phyloP scores from a whole-genome alignment of 2,888 invertebrate species.

The Rhagophthalmus giganteus region DNA sequence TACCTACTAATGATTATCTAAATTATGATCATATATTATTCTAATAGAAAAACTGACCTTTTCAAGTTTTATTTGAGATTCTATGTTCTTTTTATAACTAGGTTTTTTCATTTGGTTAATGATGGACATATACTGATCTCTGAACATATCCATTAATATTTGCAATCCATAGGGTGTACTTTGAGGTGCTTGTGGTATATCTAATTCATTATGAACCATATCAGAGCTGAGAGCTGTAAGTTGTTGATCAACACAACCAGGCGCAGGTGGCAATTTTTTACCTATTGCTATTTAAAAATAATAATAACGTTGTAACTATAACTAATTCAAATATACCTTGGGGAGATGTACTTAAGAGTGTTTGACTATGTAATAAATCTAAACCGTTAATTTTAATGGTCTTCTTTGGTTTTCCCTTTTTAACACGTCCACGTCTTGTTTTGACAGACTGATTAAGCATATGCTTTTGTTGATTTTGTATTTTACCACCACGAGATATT shows the following conservation, averaged over 20 bases:
- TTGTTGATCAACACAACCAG: conserved; percentile 90
- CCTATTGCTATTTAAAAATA: conserved; percentile 56
- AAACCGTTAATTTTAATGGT: conserved; percentile 80
- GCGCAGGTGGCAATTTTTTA: conserved; percentile 81
- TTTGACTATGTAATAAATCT: conserved; percentile 86
- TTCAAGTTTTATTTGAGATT: conserved; percentile 79
- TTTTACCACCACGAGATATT: conserved; percentile 57
- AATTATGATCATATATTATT: neutral
- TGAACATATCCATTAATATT: conserved; percentile 81
- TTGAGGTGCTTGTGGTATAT: conserved; percentile 77
- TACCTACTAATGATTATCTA: no score
- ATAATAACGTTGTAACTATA: no score
- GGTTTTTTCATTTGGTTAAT: conserved; percentile 82
- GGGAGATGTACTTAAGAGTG: conserved; percentile 81
- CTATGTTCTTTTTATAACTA: conserved; percentile 71
- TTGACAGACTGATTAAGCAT: conserved; percentile 53
- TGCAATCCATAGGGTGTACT: conserved; percentile 85
- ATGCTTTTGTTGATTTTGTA: conserved; percentile 42
- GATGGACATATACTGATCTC: conserved; percentile 83
- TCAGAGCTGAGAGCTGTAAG: conserved; percentile 76
- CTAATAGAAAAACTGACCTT: conserved; percentile 56
- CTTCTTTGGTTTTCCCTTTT: conserved; percentile 65
- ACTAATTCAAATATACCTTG: conserved; percentile 58
- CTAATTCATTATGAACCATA: conserved; percentile 78
- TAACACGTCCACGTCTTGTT: conserved; percentile 63